Base-by-base conservation (phyloP, 35 echinoderm and acorn worm species). In the Ophioderma brevispina region DNA sequence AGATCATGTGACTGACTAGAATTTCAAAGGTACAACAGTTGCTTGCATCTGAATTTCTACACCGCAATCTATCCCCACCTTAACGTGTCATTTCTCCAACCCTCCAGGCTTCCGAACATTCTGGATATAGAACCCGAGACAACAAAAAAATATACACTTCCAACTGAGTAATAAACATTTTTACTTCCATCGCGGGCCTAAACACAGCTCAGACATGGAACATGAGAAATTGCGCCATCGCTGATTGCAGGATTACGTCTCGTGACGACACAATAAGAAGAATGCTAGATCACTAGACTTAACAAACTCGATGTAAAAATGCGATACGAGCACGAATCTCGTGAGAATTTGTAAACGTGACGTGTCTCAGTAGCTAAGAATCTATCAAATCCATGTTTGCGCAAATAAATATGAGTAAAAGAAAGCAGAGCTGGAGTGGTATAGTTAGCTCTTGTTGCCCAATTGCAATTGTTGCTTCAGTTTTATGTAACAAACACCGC, bases 391-490 rank as follows among this genome's bases (percentile, higher is more conserved):
- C 3, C n/a, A 25, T 70, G 59, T 70, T 70, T 6, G 4, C 28
- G 28, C 59, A 70, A 70, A 70, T 70, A 70, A 70, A 70, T 70
- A 70, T 70, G 59, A 70, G 59, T 25, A 70, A 70, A 70, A 70
- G 59, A 70, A 70, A 70, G 59, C 59, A 6, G 10, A 70, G 59
- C 59, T 6, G 5, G 15, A 70, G 59, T 25, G 23, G 59, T 4
- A 30, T 30, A 70, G 59, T 70, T 25, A 70, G 28, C 59, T 70
- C 28, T 15, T 8, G 23, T 70, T 70, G 59, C 59, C n/a, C 3
- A 3, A 3, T 15, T 25, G 59, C 28, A 25, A 70, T 70, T 70
- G 59, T 70, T 70, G 59, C 28, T 70, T 70, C 59, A 70, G 59
- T 70, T 70, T 70, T 70, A 70, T 18, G 59, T 70, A 70, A 70